Evolutionary conservation across 2,888 invertebrate species (phyloP), one percentile per base, ranked within the genome.

Genomic region (Magallana nippona): DNA sequence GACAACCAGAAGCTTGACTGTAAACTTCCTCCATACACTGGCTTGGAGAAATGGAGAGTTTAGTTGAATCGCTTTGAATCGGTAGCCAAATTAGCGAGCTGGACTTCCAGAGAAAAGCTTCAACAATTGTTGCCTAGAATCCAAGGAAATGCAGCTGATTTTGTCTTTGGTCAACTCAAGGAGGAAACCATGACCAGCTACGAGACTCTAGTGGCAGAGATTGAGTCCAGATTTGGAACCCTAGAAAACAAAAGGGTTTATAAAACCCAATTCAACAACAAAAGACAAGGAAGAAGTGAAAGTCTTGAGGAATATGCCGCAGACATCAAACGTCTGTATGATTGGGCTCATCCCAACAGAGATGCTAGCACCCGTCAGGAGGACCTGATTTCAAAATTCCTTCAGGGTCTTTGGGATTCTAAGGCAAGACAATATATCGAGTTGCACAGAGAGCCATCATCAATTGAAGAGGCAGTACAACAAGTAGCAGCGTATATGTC

Each of bases 251-350:
- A 19, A n/a, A 62, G 19, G 19, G 19, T n/a, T 19, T 62, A 62
- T 8, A 62, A n/a, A 62, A 62, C 62, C 17, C 17, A 62, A 62
- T 62, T 62, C 62, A 62, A 62, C 62, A 55, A 63, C 17, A 62
- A 85, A 19, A 84, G 63, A 8, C 84, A 87, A 81, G 79, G 19
- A 22, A 22, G n/a, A 19, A 79, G 56, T 19, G 86, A 85, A 32
- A 62, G 84, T 15, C 83, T 77, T 11, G 86, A 87, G 62, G 82
- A 85, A 17, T 86, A 83, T 78, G 86, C 87, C 5, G 84, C 88
- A 22, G 86, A 87, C 10, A 71, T 87, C 11, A 87, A 87, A 55
- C 63, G 77, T 1, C 62, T 88, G 11, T 86, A 87, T 80, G 84
- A 81, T 55, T 84, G 83, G 58, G 87, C 83, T 0, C 81, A 87